Evolutionary conservation across 1,140 invertebrate species (phyloP), one percentile per base, ranked within the genome.

Genomic region (Trachymyrmex cornetzi): DNA sequence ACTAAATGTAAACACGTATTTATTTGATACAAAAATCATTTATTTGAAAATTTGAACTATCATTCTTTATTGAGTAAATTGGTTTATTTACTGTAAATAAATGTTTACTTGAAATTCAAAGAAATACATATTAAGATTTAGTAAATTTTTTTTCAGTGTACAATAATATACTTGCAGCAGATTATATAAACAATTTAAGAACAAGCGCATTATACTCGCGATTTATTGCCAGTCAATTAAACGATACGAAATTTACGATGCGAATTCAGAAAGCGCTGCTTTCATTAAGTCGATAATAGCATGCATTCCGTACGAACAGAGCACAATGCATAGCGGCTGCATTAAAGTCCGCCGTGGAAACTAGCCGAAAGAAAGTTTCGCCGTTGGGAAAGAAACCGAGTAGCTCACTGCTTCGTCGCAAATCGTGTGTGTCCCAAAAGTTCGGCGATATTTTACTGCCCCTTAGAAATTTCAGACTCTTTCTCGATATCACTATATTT

Each of bases 371-470:
- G 77, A 55, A 89, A 89, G 71, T 89, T 89, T 22, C 63, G 50
- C 22, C 27, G 50, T 30, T 24, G 66, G 14, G 59, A 71, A 86
- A 67, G 53, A 86, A 89, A 59, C 67, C 63, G 63, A 71, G 63
- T 72, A 53, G 61, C 67, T 59, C 22, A 61, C 30, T 34, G 77
- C 63, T 74, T 61, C 44, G 34, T 63, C 59, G 57, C 27, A 69
- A 59, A 22, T 38, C 77, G 61, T 74, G 24, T 74, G 12, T 30
- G 63, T 34, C 67, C 61, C 50, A 22, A 50, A 90, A 90, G 69
- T 90, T 90, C 14, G 4, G 12, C 71, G 38, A 90, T 90, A 90
- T 88, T 88, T 90, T 72, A 85, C 19, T 63, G 63, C 55, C 57
- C 4, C 30, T n/a, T 77, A 55, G 66, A 72, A 63, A 61, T 74